These are phyloP conservation scores for Zonotrichia leucophrys DNA, from an alignment of 2,113 vertebrate species.

Conservation along the genomic window DNA sequence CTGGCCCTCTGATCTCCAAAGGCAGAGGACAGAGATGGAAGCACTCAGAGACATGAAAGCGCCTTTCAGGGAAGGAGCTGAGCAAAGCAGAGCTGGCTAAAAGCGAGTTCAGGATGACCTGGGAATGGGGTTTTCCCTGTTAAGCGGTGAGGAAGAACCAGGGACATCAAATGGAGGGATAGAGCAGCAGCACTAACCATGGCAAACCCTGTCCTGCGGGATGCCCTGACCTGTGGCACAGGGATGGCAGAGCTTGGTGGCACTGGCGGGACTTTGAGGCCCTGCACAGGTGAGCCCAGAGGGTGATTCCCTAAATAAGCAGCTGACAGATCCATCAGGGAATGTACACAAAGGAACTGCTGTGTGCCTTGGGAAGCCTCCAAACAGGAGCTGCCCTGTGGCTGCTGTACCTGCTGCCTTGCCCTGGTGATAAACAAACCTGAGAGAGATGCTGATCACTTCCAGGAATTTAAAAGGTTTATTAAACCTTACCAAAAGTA, in stretches of 20 bases:
- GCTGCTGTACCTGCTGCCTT: background rate
- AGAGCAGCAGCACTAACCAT: background rate
- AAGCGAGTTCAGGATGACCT: background rate
- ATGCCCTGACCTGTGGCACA: fast-evolving
- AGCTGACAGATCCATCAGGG: background rate
- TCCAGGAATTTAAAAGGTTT: background rate
- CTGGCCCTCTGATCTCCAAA: background rate
- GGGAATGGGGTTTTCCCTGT: background rate
- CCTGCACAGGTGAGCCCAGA: background rate
- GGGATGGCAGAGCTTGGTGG: background rate
- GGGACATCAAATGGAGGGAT: background rate
- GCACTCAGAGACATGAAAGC: fast-evolving
- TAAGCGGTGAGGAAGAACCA: background rate
- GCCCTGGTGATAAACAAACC: background rate
- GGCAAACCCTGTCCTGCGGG: background rate
- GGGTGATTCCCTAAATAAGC: background rate
- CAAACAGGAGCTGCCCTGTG: background rate
- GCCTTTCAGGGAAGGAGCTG: background rate
- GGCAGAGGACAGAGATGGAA: background rate
- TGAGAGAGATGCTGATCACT: background rate
- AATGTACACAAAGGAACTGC: background rate
- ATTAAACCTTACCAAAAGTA: background rate
- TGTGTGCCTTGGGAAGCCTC: background rate
- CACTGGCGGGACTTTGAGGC: background rate
- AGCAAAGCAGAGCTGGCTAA: background rate